Percentiles rank a stretch among this genome's conserved stretches.
Conservation (phyloP, 2,797 vertebrate species). For the Sparus aurata region DNA sequence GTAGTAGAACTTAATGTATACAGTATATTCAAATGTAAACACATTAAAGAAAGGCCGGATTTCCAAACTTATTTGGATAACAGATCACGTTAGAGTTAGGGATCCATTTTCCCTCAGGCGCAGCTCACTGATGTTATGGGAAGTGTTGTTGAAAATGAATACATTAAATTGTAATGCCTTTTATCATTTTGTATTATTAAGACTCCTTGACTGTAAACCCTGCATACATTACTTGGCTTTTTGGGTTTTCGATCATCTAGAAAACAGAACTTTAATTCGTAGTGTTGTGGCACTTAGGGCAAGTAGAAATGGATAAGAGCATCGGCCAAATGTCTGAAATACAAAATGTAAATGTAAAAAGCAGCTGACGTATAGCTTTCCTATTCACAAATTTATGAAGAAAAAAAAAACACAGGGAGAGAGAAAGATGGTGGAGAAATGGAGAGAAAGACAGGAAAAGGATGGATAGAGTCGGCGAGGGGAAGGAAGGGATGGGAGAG, state of each 20-base stretch:
- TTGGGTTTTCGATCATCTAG: constrained; percentile 8
- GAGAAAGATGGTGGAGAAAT: background rate
- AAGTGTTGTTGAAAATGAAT: constrained; percentile 1
- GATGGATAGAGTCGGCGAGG: constrained; percentile 16
- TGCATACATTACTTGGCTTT: constrained; percentile 1
- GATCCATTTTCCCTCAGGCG: background rate
- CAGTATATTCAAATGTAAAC: no score
- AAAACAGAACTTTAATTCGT: constrained; percentile 10
- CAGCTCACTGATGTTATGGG: no score
- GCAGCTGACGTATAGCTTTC: constrained; percentile 59
- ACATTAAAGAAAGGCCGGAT: no score
- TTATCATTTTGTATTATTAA: background rate
- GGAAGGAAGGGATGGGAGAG: background rate
- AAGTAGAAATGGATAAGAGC: constrained; percentile 24
- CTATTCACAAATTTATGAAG: constrained; percentile 57
- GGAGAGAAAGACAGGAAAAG: constrained; percentile 16
- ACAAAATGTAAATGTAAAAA: constrained; percentile 56
- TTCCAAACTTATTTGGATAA: background rate
- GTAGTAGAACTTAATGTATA: no score
- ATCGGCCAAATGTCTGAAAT: constrained; percentile 45
- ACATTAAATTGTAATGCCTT: background rate
- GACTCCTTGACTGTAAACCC: background rate
- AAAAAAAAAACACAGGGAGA: constrained; percentile 24
- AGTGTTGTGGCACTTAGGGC: constrained; percentile 1
- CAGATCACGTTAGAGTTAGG: background rate